Evolutionary conservation across 2,113 vertebrate species (phyloP), one percentile per base, ranked within the genome.

Genomic region (Callipepla squamata): DNA sequence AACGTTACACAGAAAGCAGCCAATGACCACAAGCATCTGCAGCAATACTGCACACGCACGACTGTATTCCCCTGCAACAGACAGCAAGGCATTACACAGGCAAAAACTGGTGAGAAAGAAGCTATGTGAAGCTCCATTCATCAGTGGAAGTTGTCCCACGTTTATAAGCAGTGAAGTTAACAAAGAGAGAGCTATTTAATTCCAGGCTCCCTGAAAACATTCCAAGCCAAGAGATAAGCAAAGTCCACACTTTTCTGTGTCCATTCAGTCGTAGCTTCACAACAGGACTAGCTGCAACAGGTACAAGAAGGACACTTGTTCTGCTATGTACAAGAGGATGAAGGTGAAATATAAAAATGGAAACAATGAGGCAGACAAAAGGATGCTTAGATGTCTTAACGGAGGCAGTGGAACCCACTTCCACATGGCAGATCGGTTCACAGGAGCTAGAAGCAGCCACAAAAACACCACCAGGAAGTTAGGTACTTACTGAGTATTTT

Each of bases 401-500:
- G 20, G 20, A 85, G 21, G 51, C 47, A 87, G n/a, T 30, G 40
- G 30, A 78, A 96, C 87, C 20, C 50, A 91, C 51, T 42, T 59
- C 51, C 12, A 25, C 15, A 51, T 20, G 6, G 15, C 12, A 65
- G 36, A 51, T 66, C 3, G n/a, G 72, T 28, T 79, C 13, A 42
- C 20, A 67, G 16, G 73, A 76, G 34, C 20, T 50, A 13, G n/a
- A 80, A 74, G 22, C 4, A 12, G 21, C 45, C 2, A 8, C 7
- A 13, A 21, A 70, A 42, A 89, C 22, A 55, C 38, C 8, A 12
- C 38, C 3, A 1, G 1, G 11, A 63, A 70, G 21, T 76, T 76
- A 15, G 63, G 9, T 67, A 97, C 99, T 98, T 97, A 99, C 99
- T 99, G 98, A 78, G 99, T 99, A 92, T 98, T 99, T 88, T 99